Conservation (phyloP, 2,113 vertebrate genomes). For the Megaleporinus macrocephalus region DNA sequence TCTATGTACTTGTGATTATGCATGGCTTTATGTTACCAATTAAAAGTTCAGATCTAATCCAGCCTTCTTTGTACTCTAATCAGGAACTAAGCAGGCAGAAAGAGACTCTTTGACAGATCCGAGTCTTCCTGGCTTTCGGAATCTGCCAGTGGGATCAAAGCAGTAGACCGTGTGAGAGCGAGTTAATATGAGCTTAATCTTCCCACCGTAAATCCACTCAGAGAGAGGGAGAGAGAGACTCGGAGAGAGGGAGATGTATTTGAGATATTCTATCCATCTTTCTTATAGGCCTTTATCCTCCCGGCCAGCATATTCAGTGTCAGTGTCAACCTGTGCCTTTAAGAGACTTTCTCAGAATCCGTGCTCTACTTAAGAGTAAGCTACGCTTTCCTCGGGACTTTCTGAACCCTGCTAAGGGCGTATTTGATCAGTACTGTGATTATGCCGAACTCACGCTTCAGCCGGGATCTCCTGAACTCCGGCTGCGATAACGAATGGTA, state of each 20-base stretch:
- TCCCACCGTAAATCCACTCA: slow-evolving; percentile 30
- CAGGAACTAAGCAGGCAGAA: slow-evolving; percentile 30
- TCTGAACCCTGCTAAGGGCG: background rate
- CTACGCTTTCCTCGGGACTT: background rate
- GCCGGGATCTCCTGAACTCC: background rate
- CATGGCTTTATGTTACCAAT: slow-evolving; percentile 66
- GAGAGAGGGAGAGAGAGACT: slow-evolving; percentile 7
- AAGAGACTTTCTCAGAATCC: slow-evolving; percentile 23
- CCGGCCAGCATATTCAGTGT: background rate
- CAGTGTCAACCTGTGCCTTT: background rate
- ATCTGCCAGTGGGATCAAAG: slow-evolving; percentile 46
- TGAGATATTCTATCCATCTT: slow-evolving; percentile 15
- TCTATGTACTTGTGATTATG: slow-evolving; percentile 10
- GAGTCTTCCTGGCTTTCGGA: slow-evolving; percentile 39
- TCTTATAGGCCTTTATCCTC: background rate
- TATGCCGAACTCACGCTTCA: background rate
- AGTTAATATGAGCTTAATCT: slow-evolving; percentile 48
- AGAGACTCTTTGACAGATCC: slow-evolving; percentile 12
- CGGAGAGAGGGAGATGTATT: background rate
- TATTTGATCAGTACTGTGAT: background rate
- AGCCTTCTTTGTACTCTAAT: slow-evolving; percentile 35
- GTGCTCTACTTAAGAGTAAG: background rate
- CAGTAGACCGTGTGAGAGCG: slow-evolving; percentile 33
- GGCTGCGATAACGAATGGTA: background rate
- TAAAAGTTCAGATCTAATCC: slow-evolving; percentile 66